Conservation (phyloP, 1,140 invertebrate genomes). For the Vanessa atalanta region DNA sequence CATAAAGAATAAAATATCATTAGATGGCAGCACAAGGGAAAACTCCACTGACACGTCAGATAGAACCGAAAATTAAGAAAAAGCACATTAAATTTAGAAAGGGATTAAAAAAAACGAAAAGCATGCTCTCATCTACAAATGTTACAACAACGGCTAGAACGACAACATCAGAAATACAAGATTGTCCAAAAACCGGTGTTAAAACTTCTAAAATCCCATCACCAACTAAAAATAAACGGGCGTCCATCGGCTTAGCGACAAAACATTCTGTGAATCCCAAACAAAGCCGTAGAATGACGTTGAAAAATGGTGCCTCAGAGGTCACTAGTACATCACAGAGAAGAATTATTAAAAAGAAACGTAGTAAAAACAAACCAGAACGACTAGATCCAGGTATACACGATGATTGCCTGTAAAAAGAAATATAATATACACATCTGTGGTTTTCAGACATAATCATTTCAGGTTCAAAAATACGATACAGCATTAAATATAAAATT, state of each 20-base stretch:
- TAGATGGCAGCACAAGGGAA: slow-evolving; percentile 41
- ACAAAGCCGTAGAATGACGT: slow-evolving; percentile 2
- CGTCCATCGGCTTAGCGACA: slow-evolving; percentile 12
- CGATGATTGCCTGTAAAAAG: not conserved
- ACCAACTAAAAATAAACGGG: slow-evolving; percentile 36
- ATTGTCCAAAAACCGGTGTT: slow-evolving; percentile 6
- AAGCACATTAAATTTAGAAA: slow-evolving; percentile 39
- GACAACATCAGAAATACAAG: slow-evolving; percentile 22
- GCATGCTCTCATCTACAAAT: slow-evolving; percentile 26
- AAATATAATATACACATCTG: not conserved
- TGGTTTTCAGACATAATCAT: slow-evolving; percentile 1
- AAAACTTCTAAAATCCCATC: slow-evolving; percentile 40
- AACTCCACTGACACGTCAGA: slow-evolving; percentile 11
- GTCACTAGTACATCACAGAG: slow-evolving; percentile 11
- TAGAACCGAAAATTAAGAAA: slow-evolving; percentile 36
- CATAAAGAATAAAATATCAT: slow-evolving; percentile 14
- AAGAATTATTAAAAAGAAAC: slow-evolving; percentile 18
- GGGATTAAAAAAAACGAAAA: slow-evolving; percentile 43
- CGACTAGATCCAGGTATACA: slow-evolving; percentile 13
- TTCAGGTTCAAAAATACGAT: slow-evolving; percentile 21
- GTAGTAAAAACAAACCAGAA: slow-evolving; percentile 8
- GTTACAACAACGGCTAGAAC: not conserved
- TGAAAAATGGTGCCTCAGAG: slow-evolving; percentile 9
- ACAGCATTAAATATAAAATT: slow-evolving; percentile 10
- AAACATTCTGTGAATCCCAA: slow-evolving; percentile 14